Evolutionary conservation across 2,797 vertebrate genomes (phyloP), one percentile per base, ranked within the genome.

Genomic region (Rallus crepitans): DNA sequence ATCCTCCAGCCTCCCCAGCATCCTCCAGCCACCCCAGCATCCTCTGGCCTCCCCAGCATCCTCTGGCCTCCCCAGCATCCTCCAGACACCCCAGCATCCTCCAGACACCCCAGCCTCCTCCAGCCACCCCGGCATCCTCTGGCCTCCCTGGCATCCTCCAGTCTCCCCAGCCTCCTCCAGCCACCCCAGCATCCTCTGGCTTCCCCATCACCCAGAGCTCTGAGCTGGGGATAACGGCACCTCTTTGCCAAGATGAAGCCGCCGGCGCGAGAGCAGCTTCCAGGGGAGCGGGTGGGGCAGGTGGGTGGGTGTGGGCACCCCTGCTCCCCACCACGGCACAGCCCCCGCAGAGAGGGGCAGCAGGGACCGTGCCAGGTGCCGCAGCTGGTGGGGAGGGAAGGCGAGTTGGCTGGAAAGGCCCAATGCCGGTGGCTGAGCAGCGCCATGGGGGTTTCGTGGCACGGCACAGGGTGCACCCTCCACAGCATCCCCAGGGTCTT

Each of bases 371-470:
- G 23, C 16, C 2, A 3, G 72, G 66, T 1, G 2, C 52, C 17
- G 8, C 40, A 2, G 28, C 52, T 17, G 18, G 70, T 33, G 6
- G 2, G 10, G 53, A 80, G 35, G 25, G 33, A 6, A 0, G 76
- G 86, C 1, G 25, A 48, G 12, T 6, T 3, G 4, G 37, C 50
- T 40, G 63, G 6, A 15, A 68, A 35, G 35, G n/a, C 66, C 2
- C 0, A 42, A 12, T 6, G 1, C 40, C 6, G 3, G 31, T 1
- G 11, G 53, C 24, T 4, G 5, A 35, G 30, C 1, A 42, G 60
- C 48, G 45, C 55, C 5, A 14, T 17, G 25, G 42, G 30, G 12
- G 4, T 0, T 12, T 10, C 24, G 52, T 2, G 2, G 80, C 37
- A 17, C 3, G 2, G 57, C 39, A 42, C 40, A 18, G 40, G 40